Evolutionary conservation across 2,113 vertebrate genomes (phyloP).

Genomic region (Cranoglanis bouderius): DNA sequence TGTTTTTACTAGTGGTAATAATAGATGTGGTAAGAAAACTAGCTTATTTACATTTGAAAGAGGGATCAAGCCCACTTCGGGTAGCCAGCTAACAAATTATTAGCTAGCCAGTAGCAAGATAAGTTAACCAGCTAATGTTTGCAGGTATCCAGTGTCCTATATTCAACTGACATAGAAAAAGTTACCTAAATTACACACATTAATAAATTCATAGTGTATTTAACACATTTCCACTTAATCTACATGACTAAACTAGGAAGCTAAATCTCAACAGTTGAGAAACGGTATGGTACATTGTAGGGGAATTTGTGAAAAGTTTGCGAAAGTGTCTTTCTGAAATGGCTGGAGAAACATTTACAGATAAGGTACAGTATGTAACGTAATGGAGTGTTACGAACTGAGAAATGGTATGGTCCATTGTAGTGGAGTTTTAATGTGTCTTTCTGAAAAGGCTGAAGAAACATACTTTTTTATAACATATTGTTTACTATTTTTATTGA

Average conservation of each 20-base stretch:
- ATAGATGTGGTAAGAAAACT: background rate
- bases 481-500: background rate
- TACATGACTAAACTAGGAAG: background rate
- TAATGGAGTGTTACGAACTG: background rate
- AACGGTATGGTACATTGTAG: background rate
- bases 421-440: background rate
- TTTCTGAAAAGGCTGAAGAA: background rate
- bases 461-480: background rate
- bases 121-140: background rate
- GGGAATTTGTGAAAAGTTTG: background rate
- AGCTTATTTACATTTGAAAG: background rate
- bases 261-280: background rate
- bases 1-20: too few relatives aligned
- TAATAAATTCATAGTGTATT: background rate
- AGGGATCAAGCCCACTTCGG: background rate
- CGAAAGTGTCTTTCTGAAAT: background rate
- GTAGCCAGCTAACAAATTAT: background rate
- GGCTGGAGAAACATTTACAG: background rate
- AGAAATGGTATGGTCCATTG: background rate
- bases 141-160: background rate
- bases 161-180: background rate
- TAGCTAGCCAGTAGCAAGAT: background rate
- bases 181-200: background rate
- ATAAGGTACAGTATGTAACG: background rate
- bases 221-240: background rate